These are phyloP conservation scores for Zosterops pallidus DNA, from an alignment of 2,113 vertebrate species.

Conservation along the genomic window DNA sequence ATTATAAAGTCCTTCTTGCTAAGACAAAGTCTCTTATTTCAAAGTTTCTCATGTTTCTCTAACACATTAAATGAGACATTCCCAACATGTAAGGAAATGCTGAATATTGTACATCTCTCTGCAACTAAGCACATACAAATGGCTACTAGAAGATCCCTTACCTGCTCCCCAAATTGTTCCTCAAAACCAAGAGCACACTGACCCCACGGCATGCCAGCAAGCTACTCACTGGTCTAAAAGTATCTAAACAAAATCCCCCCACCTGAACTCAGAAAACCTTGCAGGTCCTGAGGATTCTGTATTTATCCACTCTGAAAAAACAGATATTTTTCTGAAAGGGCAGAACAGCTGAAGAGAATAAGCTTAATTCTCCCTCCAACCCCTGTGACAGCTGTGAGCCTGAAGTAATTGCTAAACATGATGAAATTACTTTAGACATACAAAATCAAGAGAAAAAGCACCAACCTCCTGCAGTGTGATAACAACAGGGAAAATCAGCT, in stretches of 20 bases:
- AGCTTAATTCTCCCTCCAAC: neutral
- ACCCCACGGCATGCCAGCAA: fast-evolving
- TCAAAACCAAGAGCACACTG: neutral
- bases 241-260: neutral
- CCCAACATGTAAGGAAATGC: neutral
- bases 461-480: neutral
- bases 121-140: neutral
- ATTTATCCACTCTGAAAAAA: neutral
- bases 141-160: neutral
- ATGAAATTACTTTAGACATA: neutral
- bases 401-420: neutral
- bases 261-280: neutral
- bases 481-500: neutral
- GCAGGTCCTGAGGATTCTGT: neutral
- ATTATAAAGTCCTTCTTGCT: neutral
- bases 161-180: neutral
- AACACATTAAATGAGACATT: neutral
- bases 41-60: neutral
- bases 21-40: neutral
- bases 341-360: neutral
- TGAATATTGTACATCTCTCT: neutral
- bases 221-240: neutral
- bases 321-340: neutral
- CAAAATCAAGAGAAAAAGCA: neutral
- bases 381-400: neutral